These are phyloP conservation scores for Ptychoptera albimana DNA, from an alignment of 2,888 invertebrate genomes.

Conservation along the genomic window DNA sequence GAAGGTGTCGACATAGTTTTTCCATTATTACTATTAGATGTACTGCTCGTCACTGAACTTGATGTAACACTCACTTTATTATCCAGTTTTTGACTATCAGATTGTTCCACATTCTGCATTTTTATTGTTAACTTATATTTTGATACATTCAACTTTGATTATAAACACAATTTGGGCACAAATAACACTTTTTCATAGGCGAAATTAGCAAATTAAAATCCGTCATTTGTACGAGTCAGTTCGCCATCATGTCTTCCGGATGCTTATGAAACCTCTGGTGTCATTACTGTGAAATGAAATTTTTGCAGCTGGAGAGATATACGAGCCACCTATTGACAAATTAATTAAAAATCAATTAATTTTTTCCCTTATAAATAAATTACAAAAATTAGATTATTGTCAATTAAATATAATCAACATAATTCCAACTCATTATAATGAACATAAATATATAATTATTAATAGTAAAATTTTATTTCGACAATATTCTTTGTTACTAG, in stretches of 20 bases:
- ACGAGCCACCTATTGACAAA: too few species aligned
- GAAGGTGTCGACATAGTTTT: conserved; percentile 15
- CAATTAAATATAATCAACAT: too few species aligned
- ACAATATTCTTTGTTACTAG: too few species aligned
- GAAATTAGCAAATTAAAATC: conserved; percentile 9
- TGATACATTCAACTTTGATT: conserved; percentile 6
- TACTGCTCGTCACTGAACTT: conserved; percentile 11
- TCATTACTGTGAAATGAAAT: too few species aligned
- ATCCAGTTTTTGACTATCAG: conserved; percentile 68
- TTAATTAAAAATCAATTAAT: too few species aligned
- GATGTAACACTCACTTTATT: conserved; percentile 11
- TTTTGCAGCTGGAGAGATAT: too few species aligned
- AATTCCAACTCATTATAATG: too few species aligned
- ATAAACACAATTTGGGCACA: conserved; percentile 5
- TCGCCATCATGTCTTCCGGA: conserved; percentile 57
- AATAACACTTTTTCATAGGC: conserved; percentile 5
- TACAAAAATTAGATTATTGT: too few species aligned
- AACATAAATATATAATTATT: too few species aligned
- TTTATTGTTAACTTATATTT: conserved; percentile 24
- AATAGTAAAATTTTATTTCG: too few species aligned
- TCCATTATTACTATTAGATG: conserved; percentile 16
- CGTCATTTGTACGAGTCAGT: conserved; percentile 19
- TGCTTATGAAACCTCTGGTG: conserved; percentile 28
- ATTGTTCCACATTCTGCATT: conserved; percentile 86
- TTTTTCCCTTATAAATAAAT: too few species aligned